These are phyloP conservation scores for Halotydeus destructor DNA, from an alignment of 1,140 invertebrate genomes.

Conservation along the genomic window DNA sequence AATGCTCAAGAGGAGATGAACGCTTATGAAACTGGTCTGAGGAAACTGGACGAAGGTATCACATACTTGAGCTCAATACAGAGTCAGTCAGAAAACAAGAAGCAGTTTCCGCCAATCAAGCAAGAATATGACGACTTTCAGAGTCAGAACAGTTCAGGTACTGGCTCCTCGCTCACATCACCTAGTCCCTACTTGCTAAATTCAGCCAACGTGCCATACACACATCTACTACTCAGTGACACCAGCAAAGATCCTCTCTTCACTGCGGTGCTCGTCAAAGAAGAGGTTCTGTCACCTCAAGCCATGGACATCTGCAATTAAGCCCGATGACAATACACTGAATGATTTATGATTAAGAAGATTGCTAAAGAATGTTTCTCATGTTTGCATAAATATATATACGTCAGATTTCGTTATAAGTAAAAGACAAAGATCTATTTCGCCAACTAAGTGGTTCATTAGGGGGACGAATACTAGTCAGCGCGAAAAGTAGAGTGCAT, in stretches of 20 bases:
- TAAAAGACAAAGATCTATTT: too few relatives aligned
- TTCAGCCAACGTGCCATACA: background rate
- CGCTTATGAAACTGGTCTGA: too few relatives aligned
- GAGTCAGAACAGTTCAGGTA: slow-evolving; percentile 8
- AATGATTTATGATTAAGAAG: too few relatives aligned
- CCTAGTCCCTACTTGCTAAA: background rate
- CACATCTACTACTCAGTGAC: background rate
- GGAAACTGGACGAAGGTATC: background rate
- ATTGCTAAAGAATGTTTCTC: too few relatives aligned
- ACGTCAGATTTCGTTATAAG: too few relatives aligned
- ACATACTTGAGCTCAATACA: slow-evolving; percentile 4
- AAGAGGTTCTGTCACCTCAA: slow-evolving; percentile 9
- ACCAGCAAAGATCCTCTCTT: background rate
- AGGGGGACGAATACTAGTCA: too few relatives aligned
- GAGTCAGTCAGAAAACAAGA: slow-evolving; percentile 5
- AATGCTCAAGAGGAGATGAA: too few relatives aligned
- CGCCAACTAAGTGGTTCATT: too few relatives aligned
- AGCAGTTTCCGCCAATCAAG: background rate
- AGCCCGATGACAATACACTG: too few relatives aligned
- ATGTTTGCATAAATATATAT: too few relatives aligned
- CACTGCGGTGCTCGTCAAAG: slow-evolving; percentile 7
- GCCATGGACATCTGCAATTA: slow-evolving; percentile 11
- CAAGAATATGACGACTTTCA: background rate
- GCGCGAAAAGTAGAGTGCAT: too few relatives aligned
- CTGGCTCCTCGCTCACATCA: slow-evolving; percentile 5